Percentiles rank a stretch among this genome's conserved stretches.
phyloP scores from a whole-genome alignment of 30 jellyfish, hydroid and myxozoan genomes.

The Hydractinia symbiolongicarpus region DNA sequence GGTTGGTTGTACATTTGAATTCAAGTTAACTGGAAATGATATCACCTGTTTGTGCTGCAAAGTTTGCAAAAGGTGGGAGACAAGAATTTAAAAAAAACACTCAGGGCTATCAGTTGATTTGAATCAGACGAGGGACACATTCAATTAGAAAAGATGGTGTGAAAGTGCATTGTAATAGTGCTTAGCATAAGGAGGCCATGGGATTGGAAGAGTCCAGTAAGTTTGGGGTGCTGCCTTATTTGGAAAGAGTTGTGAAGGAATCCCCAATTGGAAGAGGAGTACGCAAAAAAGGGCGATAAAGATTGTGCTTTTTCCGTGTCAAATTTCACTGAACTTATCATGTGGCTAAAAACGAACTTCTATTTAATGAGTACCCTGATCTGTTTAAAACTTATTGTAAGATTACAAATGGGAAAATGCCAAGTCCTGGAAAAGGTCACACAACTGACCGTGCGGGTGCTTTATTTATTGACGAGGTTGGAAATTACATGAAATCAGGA shows the following conservation, averaged over 20 bases:
- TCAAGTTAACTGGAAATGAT: not conserved
- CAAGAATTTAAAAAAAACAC: not conserved
- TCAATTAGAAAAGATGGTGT: not conserved
- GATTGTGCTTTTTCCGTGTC: not conserved
- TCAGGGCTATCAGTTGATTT: not conserved
- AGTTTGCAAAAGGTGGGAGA: not conserved
- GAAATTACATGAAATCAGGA: not conserved
- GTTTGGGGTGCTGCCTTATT: not conserved
- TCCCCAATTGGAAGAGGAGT: conserved; percentile 3
- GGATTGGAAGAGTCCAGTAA: not conserved
- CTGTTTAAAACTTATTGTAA: not conserved
- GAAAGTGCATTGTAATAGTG: not conserved
- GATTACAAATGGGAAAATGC: not conserved
- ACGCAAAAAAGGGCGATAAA: not conserved
- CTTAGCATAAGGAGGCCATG: not conserved
- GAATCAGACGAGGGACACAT: not conserved
- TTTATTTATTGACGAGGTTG: not conserved
- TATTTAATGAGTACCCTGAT: not conserved
- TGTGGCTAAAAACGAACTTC: not conserved
- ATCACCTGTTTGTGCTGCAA: not conserved
- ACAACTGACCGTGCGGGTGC: not conserved
- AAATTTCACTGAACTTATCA: not conserved
- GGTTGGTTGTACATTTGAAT: not conserved
- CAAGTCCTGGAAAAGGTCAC: not conserved
- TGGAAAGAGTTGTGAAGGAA: not conserved